phyloP scores from a whole-genome alignment of 2,113 vertebrate genomes.

The Orthochromis indermauri region DNA sequence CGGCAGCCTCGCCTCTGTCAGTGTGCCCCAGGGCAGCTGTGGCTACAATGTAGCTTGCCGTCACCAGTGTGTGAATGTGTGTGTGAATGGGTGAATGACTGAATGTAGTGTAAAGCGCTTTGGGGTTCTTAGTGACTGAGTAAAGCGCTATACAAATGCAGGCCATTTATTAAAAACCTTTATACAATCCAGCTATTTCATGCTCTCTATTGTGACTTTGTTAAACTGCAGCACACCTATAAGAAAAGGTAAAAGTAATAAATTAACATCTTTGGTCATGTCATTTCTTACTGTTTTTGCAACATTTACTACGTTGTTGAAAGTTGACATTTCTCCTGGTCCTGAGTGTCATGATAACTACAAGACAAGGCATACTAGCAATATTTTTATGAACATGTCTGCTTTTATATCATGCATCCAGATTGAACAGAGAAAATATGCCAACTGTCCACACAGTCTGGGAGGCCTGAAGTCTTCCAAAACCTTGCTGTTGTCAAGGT shows the following conservation, averaged over 20 bases:
- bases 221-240: not conserved
- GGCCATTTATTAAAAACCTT: not conserved
- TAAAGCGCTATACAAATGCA: no score
- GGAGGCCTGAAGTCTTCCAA: not conserved
- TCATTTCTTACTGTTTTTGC: not conserved
- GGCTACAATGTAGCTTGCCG: no score
- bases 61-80: no score
- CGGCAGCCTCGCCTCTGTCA: no score
- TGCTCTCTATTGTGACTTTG: not conserved
- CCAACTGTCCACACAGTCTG: not conserved
- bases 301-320: not conserved
- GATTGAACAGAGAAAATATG: not conserved
- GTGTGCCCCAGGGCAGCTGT: no score
- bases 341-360: not conserved
- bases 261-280: not conserved
- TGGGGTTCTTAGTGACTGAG: no score
- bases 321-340: not conserved
- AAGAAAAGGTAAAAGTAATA: not conserved
- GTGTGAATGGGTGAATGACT: no score
- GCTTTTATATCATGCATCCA: not conserved
- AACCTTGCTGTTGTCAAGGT: not conserved
- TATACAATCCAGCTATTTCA: not conserved
- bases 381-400: not conserved
- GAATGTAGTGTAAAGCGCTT: no score
- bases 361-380: not conserved